A percentile compares a stretch with the other conserved stretches of the same genome.
These are phyloP conservation scores for Pteronotus mesoamericanus DNA, from an alignment of 2,797 vertebrate species.

Conservation along the genomic window DNA sequence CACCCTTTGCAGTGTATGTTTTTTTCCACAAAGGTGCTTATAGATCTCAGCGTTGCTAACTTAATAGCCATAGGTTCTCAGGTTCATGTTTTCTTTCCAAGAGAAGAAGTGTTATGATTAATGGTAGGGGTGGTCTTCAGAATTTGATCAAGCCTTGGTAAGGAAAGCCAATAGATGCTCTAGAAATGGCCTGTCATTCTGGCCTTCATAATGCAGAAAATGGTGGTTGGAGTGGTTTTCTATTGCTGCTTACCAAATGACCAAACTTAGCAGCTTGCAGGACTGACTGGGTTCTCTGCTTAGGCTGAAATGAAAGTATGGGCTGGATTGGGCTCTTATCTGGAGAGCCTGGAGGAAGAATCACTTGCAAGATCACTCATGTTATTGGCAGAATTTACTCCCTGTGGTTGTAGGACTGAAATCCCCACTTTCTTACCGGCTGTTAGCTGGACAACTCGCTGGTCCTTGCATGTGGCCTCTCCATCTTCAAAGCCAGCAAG, in stretches of 20 bases:
- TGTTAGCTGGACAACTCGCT: neutral
- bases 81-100: neutral
- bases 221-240: neutral
- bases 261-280: neutral
- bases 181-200: neutral
- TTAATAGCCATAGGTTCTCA: neutral
- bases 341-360: neutral
- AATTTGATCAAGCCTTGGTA: neutral
- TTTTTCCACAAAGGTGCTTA: neutral
- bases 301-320: neutral
- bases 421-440: neutral
- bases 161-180: neutral
- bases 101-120: neutral
- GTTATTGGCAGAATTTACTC: neutral
- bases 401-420: neutral
- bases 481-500: neutral
- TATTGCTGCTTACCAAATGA: neutral
- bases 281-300: neutral
- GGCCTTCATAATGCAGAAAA: neutral
- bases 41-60: neutral
- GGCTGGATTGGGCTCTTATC: neutral
- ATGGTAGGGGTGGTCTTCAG: neutral
- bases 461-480: neutral
- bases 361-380: neutral
- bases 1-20: neutral